Evolutionary conservation across 2,797 vertebrate species (phyloP), one percentile per base, ranked within the genome.

Genomic region (Pogonophryne albipinna): DNA sequence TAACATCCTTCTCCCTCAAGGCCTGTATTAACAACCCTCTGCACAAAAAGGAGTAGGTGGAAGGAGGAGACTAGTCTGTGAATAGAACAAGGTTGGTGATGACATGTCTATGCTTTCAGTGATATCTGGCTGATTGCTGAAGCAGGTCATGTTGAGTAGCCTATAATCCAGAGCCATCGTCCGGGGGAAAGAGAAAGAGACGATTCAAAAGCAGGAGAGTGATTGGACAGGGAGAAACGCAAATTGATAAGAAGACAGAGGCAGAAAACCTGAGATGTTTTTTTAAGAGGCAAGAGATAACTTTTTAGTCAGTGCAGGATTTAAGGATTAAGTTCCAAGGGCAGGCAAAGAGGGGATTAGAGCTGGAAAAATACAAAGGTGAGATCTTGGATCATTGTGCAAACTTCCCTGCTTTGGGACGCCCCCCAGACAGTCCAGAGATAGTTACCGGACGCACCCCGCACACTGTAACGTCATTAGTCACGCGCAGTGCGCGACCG

Each of bases 291-390:
- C 7, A 51, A 52, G 15, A 52, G 59, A 42, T 23, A 42, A 53
- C 17, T 45, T 46, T 69, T 77, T 10, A 23, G 11, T 50, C 34
- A 49, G 23, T n/a, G 71, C 11, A 60, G 11, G 14, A 56, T 49
- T 76, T 58, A 0, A 27, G 55, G 42, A 23, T 13, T 38, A 70
- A 74, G 63, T 79, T 81, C 50, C 75, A 89, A 83, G 79, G 77
- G 44, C 69, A 67, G 41, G 31, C 20, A 46, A 49, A 78, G 12
- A 49, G 20, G 31, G 19, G 56, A 47, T 17, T 58, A 3, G 49
- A 73, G 49, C 17, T 34, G 20, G 12, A 41, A 42, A 66, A 70
- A 68, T 27, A 69, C 69, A 71, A n/a, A 67, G 41, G 31, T 66
- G 51, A 53, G 69, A 83, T 34, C 55, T 71, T 10, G 19, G 44